Conservation (phyloP, 2,113 vertebrate species). For the Echinops telfairi region DNA sequence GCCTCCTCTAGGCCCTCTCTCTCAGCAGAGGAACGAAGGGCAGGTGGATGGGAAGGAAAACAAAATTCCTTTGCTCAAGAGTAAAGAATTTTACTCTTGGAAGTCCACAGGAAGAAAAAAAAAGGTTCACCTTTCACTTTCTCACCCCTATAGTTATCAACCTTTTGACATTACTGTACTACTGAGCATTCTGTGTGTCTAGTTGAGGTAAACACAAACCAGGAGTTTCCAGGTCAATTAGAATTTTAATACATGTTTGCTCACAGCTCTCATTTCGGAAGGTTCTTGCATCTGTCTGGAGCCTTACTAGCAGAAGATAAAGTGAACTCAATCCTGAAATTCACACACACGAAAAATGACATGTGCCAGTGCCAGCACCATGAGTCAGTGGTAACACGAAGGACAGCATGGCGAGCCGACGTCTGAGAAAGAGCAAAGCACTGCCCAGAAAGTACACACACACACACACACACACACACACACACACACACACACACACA, state of each 20-base stretch:
- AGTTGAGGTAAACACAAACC: neutral
- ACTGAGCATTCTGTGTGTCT: neutral
- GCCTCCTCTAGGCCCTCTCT: neutral
- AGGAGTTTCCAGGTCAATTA: neutral
- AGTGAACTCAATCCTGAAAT: neutral
- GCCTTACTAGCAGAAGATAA: neutral
- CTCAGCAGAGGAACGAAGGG: neutral
- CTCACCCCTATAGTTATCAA: neutral
- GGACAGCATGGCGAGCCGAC: neutral
- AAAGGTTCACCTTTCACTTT: neutral
- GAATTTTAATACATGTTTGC: neutral
- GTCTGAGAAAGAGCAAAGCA: neutral
- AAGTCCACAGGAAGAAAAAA: neutral
- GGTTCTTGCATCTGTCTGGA: neutral
- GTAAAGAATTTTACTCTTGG: neutral
- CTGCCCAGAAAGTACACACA: neutral
- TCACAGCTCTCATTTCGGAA: neutral
- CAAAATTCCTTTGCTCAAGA: neutral
- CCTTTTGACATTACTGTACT: neutral
- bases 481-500: no score
- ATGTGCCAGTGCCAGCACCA: neutral
- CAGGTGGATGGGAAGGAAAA: neutral
- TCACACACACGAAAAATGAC: neutral
- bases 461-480: no score
- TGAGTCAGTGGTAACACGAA: neutral